Conservation (phyloP, 2,113 vertebrate genomes). For the Lepus americanus region DNA sequence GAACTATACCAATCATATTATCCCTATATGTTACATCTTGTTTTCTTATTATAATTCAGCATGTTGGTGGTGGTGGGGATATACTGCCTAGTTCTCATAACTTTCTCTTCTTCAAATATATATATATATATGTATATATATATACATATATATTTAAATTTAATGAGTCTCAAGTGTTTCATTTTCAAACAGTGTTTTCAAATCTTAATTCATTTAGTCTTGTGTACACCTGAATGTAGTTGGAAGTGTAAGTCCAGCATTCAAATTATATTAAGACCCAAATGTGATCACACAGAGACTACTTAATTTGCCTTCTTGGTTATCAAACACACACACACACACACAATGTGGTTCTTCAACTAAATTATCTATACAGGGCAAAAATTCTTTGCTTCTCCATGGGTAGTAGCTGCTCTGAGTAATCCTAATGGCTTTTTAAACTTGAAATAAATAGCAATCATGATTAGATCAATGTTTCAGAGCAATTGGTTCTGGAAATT, state of each 20-base stretch:
- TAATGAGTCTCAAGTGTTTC: not conserved
- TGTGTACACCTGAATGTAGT: not conserved
- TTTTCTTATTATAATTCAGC: slow-evolving; percentile 24
- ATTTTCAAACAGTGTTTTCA: not conserved
- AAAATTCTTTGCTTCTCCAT: not conserved
- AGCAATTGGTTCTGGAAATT: not conserved
- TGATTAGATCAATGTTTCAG: not conserved
- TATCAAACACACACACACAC: not conserved
- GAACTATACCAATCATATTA: not conserved
- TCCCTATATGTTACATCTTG: not conserved
- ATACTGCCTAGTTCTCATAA: not conserved
- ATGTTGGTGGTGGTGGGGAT: not conserved
- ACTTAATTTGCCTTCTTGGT: not conserved
- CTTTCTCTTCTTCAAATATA: not conserved
- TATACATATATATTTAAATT: not conserved
- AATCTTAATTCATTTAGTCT: slow-evolving; percentile 33
- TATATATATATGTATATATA: too few relatives aligned
- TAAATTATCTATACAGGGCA: not conserved
- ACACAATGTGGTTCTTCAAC: not conserved
- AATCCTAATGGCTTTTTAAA: not conserved
- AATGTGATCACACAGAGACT: not conserved
- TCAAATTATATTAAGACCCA: not conserved
- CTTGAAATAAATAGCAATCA: not conserved
- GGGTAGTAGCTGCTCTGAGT: not conserved
- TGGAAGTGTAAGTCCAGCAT: not conserved